Conservation (phyloP, 2,113 vertebrate genomes). For the Tragulus kanchil region DNA sequence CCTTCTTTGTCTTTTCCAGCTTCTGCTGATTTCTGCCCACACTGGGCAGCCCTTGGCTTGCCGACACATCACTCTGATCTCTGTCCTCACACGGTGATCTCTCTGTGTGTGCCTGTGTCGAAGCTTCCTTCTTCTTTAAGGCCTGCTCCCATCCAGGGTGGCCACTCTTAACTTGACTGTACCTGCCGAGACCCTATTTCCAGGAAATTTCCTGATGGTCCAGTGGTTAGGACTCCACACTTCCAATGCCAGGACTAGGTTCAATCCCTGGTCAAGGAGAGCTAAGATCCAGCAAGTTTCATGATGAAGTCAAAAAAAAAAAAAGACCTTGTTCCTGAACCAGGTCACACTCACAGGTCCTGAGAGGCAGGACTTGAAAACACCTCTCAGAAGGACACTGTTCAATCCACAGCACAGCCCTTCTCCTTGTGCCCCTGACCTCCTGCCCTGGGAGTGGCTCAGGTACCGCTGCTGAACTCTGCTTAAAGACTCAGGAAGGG, state of each 20-base stretch:
- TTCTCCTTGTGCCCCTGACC: rapidly evolving
- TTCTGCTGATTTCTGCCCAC: neutral
- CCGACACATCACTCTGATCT: rapidly evolving
- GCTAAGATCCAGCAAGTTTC: neutral
- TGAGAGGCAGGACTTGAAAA: neutral
- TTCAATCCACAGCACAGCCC: neutral
- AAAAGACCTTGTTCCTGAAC: neutral
- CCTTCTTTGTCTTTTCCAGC: neutral
- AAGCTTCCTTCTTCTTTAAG: neutral
- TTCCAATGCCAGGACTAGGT: neutral
- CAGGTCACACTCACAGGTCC: neutral
- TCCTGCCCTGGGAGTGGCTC: neutral
- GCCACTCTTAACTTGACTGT: neutral
- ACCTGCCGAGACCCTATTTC: neutral
- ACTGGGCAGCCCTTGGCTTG: neutral
- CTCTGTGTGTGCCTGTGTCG: neutral
- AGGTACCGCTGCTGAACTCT: neutral
- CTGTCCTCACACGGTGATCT: rapidly evolving
- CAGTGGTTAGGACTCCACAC: neutral
- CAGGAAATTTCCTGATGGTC: neutral
- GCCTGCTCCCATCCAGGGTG: too few relatives aligned
- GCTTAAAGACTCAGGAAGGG: neutral
- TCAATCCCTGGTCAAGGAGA: neutral
- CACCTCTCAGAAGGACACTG: neutral
- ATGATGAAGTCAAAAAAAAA: neutral